phyloP scores from a whole-genome alignment of 2,113 vertebrate genomes.

The Paraplagusia blochii region DNA sequence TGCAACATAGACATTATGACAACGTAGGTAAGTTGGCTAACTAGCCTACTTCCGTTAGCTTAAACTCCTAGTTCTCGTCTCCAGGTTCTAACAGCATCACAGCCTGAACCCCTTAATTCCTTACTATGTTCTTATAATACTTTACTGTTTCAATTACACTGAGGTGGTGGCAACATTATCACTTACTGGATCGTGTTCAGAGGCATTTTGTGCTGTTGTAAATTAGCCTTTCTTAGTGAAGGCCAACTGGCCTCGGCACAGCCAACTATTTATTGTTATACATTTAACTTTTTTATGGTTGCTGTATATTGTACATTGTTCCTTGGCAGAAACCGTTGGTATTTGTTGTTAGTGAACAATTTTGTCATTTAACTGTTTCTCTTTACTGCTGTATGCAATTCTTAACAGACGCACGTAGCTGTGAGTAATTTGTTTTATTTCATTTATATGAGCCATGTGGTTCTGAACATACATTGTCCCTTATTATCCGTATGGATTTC shows the following conservation, averaged over 20 bases:
- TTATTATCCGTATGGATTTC: neutral
- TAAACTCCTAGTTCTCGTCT: too few relatives aligned
- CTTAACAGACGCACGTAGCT: neutral
- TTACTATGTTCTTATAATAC: neutral
- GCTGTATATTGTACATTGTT: neutral
- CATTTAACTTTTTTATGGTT: neutral
- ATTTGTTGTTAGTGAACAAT: neutral
- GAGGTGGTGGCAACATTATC: neutral
- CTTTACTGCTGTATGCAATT: neutral
- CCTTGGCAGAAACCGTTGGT: neutral
- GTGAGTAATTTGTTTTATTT: conserved; percentile 3
- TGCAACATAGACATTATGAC: too few relatives aligned
- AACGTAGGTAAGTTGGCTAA: too few relatives aligned
- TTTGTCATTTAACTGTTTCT: neutral
- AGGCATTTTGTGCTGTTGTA: neutral
- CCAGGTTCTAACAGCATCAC: too few relatives aligned
- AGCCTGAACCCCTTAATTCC: neutral
- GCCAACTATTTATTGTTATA: neutral
- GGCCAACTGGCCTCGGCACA: neutral
- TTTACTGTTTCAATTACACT: neutral
- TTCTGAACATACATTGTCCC: conserved; percentile 1
- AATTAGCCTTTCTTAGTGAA: neutral
- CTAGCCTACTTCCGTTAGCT: too few relatives aligned
- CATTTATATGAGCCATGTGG: conserved; percentile 5
- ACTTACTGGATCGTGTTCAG: neutral